A percentile compares a stretch with the other conserved stretches of the same genome.
phyloP scores from a whole-genome alignment of 2,797 vertebrate genomes.

The Chrosomus eos region DNA sequence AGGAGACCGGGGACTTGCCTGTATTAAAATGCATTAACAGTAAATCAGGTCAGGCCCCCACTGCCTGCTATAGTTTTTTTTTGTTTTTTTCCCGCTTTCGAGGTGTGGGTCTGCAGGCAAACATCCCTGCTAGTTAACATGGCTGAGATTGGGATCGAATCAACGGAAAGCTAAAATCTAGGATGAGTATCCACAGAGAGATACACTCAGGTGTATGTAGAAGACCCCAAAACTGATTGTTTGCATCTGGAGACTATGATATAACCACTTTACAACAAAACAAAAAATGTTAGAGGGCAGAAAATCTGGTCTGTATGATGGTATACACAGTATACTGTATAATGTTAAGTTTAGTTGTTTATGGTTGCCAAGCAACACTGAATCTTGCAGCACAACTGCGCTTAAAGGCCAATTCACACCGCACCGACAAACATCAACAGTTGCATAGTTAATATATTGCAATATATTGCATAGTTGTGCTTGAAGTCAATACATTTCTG shows the following conservation, averaged over 20 bases:
- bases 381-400: not conserved
- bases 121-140: slow-evolving; percentile 41
- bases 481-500: not conserved
- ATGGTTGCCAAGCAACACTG: not conserved
- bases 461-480: not conserved
- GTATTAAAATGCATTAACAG: slow-evolving; percentile 74
- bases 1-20: slow-evolving; percentile 64
- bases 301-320: not conserved
- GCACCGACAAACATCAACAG: too few relatives aligned
- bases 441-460: too few relatives aligned
- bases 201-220: not conserved
- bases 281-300: not conserved
- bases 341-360: not conserved
- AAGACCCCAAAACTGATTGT: not conserved
- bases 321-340: not conserved
- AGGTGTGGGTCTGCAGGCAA: slow-evolving; percentile 43
- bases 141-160: slow-evolving; percentile 31
- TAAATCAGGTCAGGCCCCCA: slow-evolving; percentile 72
- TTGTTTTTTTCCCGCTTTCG: slow-evolving; percentile 5
- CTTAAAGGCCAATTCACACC: not conserved
- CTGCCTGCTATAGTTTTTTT: slow-evolving; percentile 57
- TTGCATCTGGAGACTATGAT: slow-evolving; percentile 27
- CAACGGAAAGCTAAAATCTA: slow-evolving; percentile 27
- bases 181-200: slow-evolving; percentile 1
- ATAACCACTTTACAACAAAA: slow-evolving; percentile 43